Conservation (phyloP, 2,113 vertebrate species). For the Agelaius tricolor region DNA sequence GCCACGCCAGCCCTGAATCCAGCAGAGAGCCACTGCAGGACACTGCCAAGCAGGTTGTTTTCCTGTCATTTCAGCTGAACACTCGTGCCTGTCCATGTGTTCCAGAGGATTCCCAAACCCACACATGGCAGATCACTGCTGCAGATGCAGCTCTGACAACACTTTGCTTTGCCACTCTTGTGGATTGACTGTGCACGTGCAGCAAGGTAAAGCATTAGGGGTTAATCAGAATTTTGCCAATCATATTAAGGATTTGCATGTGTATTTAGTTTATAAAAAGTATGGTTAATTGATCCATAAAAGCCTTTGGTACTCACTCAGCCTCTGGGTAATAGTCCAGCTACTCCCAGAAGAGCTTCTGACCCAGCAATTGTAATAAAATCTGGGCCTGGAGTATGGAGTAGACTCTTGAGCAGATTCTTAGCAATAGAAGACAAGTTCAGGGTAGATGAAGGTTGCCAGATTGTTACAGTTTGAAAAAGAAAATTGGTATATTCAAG, state of each 20-base stretch:
- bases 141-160: neutral
- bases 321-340: neutral
- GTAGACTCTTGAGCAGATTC: neutral
- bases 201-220: neutral
- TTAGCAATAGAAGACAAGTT: neutral
- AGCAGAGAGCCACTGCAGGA: neutral
- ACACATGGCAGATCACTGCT: fast-evolving
- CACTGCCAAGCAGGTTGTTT: neutral
- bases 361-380: neutral
- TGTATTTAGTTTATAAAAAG: neutral
- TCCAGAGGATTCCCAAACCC: neutral
- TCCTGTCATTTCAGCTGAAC: neutral
- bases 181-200: neutral
- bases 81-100: neutral
- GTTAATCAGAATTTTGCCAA: neutral
- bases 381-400: neutral
- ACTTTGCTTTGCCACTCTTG: neutral
- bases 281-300: neutral
- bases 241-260: neutral
- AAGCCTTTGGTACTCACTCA: neutral
- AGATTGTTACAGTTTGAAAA: conserved; percentile 17
- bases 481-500: conserved; percentile 23
- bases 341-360: neutral
- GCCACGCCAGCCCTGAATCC: neutral
- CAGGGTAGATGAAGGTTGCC: neutral